Evolutionary conservation across 2,888 invertebrate species (phyloP), one percentile per base, ranked within the genome.

Genomic region (Mamestra brassicae): DNA sequence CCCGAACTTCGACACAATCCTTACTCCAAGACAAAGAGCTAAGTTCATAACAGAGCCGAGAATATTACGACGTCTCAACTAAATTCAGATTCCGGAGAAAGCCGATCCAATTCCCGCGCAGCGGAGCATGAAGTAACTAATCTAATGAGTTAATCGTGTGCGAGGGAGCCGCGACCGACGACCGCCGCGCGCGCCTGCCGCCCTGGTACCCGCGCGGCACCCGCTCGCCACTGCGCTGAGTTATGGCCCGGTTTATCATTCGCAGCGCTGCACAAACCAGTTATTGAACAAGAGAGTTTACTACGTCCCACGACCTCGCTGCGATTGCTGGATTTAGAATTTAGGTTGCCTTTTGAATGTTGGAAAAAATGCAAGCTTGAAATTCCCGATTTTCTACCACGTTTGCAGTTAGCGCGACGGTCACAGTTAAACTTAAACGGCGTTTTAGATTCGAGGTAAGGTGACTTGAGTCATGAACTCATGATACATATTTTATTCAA

Each of bases 131-230:
- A 84, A 77, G 85, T 81, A 81, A 83, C 83, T 83, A 83, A 83
- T 83, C 81, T 81, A 84, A 84, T 76, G 81, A 85, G 81, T 84
- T 86, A 84, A 86, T 85, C 85, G 81, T 66, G 81, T 70, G 86
- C 63, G 71, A 82, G 80, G 64, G 63, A 38, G 71, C 55, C 72
- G 80, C 84, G 80, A 17, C 71, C 71, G 50, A 3, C 50, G 8
- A 50, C 52, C 52, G 72, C 76, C 34, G 69, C 80, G 57, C 80
- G 65, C 57, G 55, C 76, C 63, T 64, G 70, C 13, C 42, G 61
- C n/a, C 61, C 61, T 61, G 61, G 61, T 61, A 45, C 42, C 61
- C 61, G 55, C 10, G 4, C 68, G 47, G 58, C 58, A 34, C 68
- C 63, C 66, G 61, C 69, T 62, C 70, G 80, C 72, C 72, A 45